These are phyloP conservation scores for Agonum fuliginosum DNA, from an alignment of 2,888 invertebrate species.

Conservation along the genomic window DNA sequence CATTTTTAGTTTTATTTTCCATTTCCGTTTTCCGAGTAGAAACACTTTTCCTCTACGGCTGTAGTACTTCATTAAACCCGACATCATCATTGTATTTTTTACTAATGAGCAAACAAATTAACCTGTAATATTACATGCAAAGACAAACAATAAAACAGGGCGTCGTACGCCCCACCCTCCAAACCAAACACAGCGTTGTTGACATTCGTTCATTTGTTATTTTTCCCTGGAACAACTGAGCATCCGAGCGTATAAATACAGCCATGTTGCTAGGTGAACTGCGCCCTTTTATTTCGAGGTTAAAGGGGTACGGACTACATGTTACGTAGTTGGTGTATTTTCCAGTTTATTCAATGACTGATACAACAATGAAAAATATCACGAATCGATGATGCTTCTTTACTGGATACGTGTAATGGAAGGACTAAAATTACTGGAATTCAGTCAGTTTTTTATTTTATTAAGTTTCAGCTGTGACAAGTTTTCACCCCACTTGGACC, in stretches of 20 bases:
- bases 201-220: conserved; percentile 41
- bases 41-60: too few species aligned
- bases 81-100: conserved; percentile 21
- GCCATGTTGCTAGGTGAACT: conserved; percentile 2
- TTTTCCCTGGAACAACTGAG: conserved; percentile 33
- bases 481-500: too few species aligned
- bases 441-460: too few species aligned
- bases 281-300: conserved; percentile 29
- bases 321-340: too few species aligned
- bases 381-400: too few species aligned
- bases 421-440: too few species aligned
- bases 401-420: too few species aligned
- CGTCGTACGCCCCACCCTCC: neutral
- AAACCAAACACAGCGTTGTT: conserved; percentile 22
- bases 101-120: conserved; percentile 51
- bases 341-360: too few species aligned
- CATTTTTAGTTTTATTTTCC: too few species aligned
- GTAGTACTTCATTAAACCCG: conserved; percentile 19
- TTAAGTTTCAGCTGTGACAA: too few species aligned
- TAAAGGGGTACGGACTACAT: conserved; percentile 27
- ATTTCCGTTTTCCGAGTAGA: too few species aligned
- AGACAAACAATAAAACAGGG: conserved; percentile 42
- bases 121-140: conserved; percentile 28
- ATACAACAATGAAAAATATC: too few species aligned
- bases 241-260: conserved; percentile 41